Evolutionary conservation across 2,797 vertebrate species (phyloP), one percentile per base, ranked within the genome.

Genomic region (Ctenopoma multispine): DNA sequence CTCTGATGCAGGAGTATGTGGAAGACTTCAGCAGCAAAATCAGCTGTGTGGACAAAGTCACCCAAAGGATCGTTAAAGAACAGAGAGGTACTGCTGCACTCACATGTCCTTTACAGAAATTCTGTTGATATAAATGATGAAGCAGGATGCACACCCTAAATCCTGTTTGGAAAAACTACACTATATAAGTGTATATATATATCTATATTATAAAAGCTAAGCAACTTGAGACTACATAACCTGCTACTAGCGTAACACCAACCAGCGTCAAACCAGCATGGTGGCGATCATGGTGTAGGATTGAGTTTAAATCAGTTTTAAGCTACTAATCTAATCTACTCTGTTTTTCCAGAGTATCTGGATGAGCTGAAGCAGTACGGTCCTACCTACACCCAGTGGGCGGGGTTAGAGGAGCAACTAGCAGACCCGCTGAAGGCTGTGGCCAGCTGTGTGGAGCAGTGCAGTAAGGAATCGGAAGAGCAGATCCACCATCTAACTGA

Each of bases 11-110:
- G 63, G 90, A 96, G 59, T 98, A 99, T 1, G 87, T 95, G 56
- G 96, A 98, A 27, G 81, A 91, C 12, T 98, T 99, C 87, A 95
- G 94, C 70, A 94, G 93, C 89, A 98, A 98, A 90, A 96, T 99
- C 75, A 91, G 79, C 3, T 90, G 96, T 0, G 83, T 98, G 81
- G 96, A 99, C 91, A 97, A 96, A 94, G 94, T 99, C 85, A 95
- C 96, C 6, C 97, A 96, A 73, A 95, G 98, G 87, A 96, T 99
- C 91, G 91, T 95, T 86, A 98, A 95, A 79, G 98, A 99, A 71
- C 94, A 96, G 84, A 96, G 86, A 83, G 98, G 98, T 99, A 90
- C 20, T 18, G 0, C 3, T 21, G 13, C 23, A 14, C 5, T 5
- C 36, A 40, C 46, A 12, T 2, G 5, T 8, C 7, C 3, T 23